A percentile compares a stretch with the other conserved stretches of the same genome.
Conservation (phyloP, 2,888 invertebrate species). For the Plemyria rubiginata region DNA sequence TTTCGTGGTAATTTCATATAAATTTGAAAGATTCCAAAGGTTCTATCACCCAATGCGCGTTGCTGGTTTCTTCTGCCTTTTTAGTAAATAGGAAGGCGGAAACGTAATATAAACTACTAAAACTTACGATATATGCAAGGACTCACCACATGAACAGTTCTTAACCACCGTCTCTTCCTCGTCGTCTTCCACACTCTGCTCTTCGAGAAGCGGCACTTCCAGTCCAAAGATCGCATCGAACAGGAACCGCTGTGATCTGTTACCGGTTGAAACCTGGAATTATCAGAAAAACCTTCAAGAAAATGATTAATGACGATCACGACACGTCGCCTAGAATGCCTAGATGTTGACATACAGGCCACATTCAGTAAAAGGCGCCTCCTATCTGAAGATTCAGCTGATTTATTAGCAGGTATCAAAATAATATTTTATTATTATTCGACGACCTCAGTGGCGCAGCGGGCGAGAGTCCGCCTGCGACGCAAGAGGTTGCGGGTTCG, state of each 20-base stretch:
- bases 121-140: background rate
- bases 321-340: no score
- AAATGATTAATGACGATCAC: background rate
- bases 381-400: background rate
- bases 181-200: conserved; percentile 86
- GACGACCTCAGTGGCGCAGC: no score
- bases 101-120: background rate
- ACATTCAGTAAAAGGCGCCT: background rate
- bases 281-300: background rate
- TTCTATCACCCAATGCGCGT: background rate
- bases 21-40: no score
- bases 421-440: no score
- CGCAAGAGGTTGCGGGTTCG: no score
- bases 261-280: conserved; percentile 74
- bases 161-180: conserved; percentile 83
- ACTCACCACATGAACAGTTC: conserved; percentile 91
- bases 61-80: background rate
- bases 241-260: conserved; percentile 87
- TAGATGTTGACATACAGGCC: background rate
- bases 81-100: background rate
- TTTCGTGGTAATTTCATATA: no score
- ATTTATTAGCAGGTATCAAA: no score
- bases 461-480: no score
- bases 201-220: conserved; percentile 82
- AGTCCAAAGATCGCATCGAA: conserved; percentile 90